phyloP scores from a whole-genome alignment of 2,113 vertebrate species.

The Microcebus tavaratra region DNA sequence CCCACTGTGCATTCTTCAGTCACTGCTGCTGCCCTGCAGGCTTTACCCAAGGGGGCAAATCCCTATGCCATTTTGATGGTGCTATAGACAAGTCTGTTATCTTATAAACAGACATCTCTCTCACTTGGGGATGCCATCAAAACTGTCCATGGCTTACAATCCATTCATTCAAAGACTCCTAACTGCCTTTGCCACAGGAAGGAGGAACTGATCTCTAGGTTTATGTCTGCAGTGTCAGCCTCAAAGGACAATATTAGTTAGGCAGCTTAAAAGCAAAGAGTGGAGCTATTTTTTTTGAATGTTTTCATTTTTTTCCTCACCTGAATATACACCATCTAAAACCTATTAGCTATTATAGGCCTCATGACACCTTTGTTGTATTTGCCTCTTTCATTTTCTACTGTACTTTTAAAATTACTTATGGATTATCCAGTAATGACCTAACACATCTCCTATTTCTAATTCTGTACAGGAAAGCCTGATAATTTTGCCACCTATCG shows the following conservation, averaged over 20 bases:
- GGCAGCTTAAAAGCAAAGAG: neutral
- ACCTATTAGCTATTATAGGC: neutral
- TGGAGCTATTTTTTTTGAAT: neutral
- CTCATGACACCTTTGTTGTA: neutral
- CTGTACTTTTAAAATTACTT: constrained; percentile 57
- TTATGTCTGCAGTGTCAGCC: accelerated
- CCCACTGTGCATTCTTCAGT: neutral
- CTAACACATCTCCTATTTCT: constrained; percentile 8
- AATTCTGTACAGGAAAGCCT: neutral
- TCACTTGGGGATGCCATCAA: neutral
- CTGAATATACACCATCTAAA: constrained; percentile 19
- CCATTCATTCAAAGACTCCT: neutral
- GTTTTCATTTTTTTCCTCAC: neutral
- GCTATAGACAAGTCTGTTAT: neutral
- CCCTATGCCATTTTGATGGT: neutral
- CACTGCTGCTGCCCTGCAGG: neutral
- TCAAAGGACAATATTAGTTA: neutral
- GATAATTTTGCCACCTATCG: neutral
- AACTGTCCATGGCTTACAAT: neutral
- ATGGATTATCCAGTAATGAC: constrained; percentile 47
- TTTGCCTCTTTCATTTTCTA: constrained; percentile 48
- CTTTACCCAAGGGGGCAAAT: neutral
- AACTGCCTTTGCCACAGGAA: neutral
- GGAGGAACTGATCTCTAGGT: neutral
- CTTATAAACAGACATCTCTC: neutral